Evolutionary conservation across 2,113 vertebrate species (phyloP), one percentile per base, ranked within the genome.

Genomic region (Larimichthys polyactis): DNA sequence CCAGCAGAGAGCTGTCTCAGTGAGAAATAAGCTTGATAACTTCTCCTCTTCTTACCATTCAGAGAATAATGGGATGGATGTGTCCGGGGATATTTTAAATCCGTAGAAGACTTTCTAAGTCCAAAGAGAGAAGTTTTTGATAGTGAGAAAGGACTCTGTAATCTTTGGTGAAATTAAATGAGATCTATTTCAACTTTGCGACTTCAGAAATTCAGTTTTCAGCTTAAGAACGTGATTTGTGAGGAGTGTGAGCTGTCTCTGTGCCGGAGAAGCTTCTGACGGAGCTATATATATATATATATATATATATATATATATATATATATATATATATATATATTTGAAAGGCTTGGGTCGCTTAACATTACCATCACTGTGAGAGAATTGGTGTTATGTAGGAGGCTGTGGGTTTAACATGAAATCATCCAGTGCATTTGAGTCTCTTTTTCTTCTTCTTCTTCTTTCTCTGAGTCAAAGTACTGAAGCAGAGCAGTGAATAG

Each of bases 281-380:
- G 14, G 78, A 79, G 81, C 82, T 48, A 27, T 40, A 32, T 77
- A 79, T 43, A 32, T 36, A 36, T 48, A 32, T 43, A 32, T 36
- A 36, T 48, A 32, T 77, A 79, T 32, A 32, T 77, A 79, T 90
- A 36, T 48, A 32, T 77, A 79, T 48, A 27, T 40, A 32, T 77
- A 79, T 43, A 32, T 36, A 36, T 48, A 32, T 43, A 32, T 36
- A 36, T 48, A 32, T 77, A 79, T 32, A 32, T 77, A 79, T 90
- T 79, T 83, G 76, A 89, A 78, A 86, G 69, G 79, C 71, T 66
- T 19, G 72, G 58, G 82, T 86, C 69, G 8, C 59, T 80, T 77
- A 51, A 52, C 73, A 82, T 91, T 72, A 89, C 10, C 71, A 7
- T 90, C 88, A 78, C 19, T 2, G 73, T 3, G 11, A 67, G 69